Conservation (phyloP, 2,113 vertebrate genomes). For the Lates calcarifer region DNA sequence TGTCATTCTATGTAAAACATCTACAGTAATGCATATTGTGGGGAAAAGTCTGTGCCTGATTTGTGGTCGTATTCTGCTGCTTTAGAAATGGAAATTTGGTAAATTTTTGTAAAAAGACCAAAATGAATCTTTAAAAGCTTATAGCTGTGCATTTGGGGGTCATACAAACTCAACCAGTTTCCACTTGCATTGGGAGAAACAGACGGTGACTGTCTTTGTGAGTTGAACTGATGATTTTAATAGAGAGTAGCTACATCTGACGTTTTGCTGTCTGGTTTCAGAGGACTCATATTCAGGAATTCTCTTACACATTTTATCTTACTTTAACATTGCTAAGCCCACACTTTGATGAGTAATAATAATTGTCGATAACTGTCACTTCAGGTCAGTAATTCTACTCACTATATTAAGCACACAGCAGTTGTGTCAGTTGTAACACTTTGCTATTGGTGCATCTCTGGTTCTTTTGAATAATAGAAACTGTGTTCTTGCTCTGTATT, state of each 20-base stretch:
- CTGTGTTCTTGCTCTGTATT: not conserved
- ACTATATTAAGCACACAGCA: not conserved
- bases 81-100: not conserved
- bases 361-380: no score
- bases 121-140: not conserved
- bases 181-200: not conserved
- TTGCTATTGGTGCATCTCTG: not conserved
- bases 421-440: not conserved
- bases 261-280: not conserved
- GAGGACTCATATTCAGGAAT: not conserved
- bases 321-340: no score
- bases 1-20: not conserved
- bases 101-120: not conserved
- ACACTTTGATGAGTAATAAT: no score
- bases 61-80: not conserved
- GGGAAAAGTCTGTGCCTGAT: no score
- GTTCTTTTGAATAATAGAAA: not conserved
- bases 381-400: no score
- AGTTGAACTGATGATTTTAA: not conserved
- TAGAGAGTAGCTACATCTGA: not conserved
- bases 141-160: not conserved
- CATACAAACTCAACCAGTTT: not conserved
- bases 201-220: not conserved
- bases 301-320: not conserved
- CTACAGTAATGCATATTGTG: not conserved